phyloP scores from a whole-genome alignment of 1,140 invertebrate genomes.

The Linepithema humile region DNA sequence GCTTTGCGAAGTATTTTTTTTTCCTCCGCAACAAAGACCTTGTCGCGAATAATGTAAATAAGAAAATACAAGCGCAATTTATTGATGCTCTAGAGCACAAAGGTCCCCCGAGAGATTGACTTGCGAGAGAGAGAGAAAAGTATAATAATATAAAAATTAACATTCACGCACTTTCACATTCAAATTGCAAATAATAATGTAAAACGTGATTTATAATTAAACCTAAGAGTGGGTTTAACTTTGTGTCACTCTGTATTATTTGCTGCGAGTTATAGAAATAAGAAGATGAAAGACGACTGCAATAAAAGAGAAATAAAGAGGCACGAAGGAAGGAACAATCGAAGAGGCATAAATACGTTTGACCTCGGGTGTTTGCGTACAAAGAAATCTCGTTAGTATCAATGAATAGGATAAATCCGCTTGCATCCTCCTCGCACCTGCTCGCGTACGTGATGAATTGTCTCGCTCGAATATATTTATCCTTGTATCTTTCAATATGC shows the following conservation, averaged over 20 bases:
- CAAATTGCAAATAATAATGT: conserved; percentile 9
- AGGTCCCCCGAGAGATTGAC: background rate
- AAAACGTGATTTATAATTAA: conserved; percentile 25
- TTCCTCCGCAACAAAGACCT: background rate
- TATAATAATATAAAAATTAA: background rate
- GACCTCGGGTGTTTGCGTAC: conserved; percentile 25
- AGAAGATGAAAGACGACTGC: background rate
- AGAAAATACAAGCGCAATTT: background rate
- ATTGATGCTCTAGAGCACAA: conserved; percentile 13
- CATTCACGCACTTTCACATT: background rate
- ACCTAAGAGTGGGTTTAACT: background rate
- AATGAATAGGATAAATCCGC: conserved; percentile 46
- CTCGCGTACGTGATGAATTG: background rate
- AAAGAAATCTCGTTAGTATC: conserved; percentile 39
- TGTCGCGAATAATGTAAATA: conserved; percentile 40
- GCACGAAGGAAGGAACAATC: conserved; percentile 18
- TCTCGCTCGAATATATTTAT: conserved; percentile 1
- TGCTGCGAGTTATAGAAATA: background rate
- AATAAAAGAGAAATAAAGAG: background rate
- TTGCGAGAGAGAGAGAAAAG: background rate
- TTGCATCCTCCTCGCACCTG: conserved; percentile 24
- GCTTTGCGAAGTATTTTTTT: conserved; percentile 12
- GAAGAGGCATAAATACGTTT: background rate
- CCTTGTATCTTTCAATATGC: background rate
- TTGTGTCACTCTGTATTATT: conserved; percentile 36